phyloP scores from a whole-genome alignment of 2,797 vertebrate species.

The Diceros bicornis region DNA sequence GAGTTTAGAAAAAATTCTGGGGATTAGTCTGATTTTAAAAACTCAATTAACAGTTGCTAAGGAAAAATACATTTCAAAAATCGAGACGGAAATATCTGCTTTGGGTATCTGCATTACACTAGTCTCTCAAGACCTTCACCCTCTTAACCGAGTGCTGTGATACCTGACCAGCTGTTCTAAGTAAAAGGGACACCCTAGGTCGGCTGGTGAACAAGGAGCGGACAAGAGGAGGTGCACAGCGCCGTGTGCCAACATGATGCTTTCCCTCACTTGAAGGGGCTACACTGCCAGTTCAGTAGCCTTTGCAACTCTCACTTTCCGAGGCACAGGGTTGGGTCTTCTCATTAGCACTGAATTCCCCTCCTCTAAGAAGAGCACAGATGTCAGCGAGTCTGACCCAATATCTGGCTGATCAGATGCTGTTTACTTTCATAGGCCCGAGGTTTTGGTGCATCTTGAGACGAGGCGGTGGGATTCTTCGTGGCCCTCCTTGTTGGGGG shows the following conservation, averaged over 20 bases:
- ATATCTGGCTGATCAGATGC: conserved; percentile 83
- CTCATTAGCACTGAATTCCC: conserved; percentile 79
- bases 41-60: not conserved
- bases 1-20: conserved; percentile 4
- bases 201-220: not conserved
- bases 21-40: conserved; percentile 51
- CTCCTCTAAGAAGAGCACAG: conserved; percentile 72
- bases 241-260: not conserved
- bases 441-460: conserved; percentile 82
- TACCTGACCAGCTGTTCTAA: not conserved
- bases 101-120: not conserved
- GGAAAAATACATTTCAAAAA: not conserved
- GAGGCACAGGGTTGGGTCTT: conserved; percentile 63
- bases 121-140: conserved; percentile 5
- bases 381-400: conserved; percentile 85
- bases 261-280: not conserved
- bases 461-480: conserved; percentile 67
- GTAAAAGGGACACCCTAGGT: not conserved
- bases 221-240: not conserved
- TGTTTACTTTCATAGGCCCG: conserved; percentile 84
- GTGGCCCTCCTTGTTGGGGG: not conserved
- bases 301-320: not conserved
- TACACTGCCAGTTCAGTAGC: conserved; percentile 42
- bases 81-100: not conserved
- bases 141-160: not conserved